Base-by-base conservation (phyloP, 2,797 vertebrate genomes). In the Champsocephalus gunnari region DNA sequence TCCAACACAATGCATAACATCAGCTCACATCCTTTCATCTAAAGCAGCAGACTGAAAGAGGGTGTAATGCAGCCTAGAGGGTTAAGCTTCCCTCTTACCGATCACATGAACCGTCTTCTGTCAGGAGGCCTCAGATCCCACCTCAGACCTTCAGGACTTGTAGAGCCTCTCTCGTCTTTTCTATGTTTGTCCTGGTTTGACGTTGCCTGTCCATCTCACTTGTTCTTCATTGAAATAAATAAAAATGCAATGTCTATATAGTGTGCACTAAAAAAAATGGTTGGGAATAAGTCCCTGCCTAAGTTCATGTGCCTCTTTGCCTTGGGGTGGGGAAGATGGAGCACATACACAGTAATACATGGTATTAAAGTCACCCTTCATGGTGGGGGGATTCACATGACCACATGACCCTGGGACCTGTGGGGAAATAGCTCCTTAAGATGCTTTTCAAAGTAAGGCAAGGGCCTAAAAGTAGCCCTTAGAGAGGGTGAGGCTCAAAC, bases 91-190 rank as follows among this genome's bases (percentile, higher is more conserved):
- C 75, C 80, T 66, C 73, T 79, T 63, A 74, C 80, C 28, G 83
- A 92, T 92, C 92, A 92, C 91, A 90, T 92, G 93, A 89, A 86
- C 80, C 69, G 68, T 77, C 90, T 92, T 69, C 79, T 92, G 92
- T 90, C 92, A 89, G 82, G 70, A 70, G 68, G 56, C 64, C 92
- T 93, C 88, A 92, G 77, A 83, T 92, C 82, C 65, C 57, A 81
- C 85, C 82, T 79, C 66, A 50, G 71, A 80, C 81, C 79, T 66
- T 4, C 0, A 73, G 73, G 82, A 72, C 69, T 54, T 55, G 16
- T 53, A 8, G 47, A 71, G 13, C 70, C 56, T 76, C 60, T 49
- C 49, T 74, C 28, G 77, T 79, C 77, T 80, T 74, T 81, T 81
- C 44, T n/a, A 65, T 68, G 41, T 66, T 44, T 62, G 69, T 57